Conservation (phyloP, 2,888 invertebrate genomes). For the Octonoba sinensis region DNA sequence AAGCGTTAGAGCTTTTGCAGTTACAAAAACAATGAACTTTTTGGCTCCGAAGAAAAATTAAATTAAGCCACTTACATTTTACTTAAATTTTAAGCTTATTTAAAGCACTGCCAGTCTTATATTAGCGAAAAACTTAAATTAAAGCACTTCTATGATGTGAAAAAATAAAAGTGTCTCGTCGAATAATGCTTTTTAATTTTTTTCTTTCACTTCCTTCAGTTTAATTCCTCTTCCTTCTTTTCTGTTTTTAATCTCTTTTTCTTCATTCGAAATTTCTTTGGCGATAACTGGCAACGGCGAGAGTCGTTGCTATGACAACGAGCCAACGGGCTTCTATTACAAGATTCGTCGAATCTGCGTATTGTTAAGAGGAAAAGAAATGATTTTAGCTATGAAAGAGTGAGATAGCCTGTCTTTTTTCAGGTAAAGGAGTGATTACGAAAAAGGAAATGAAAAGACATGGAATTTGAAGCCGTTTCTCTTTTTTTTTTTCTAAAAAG, state of each 20-base stretch:
- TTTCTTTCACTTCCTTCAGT: slow-evolving; percentile 29
- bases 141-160: slow-evolving; percentile 42
- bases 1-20: slow-evolving; percentile 25
- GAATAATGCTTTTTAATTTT: slow-evolving; percentile 30
- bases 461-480: slow-evolving; percentile 13
- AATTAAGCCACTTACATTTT: slow-evolving; percentile 56
- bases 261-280: slow-evolving; percentile 7
- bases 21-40: slow-evolving; percentile 31
- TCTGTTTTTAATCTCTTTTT: neutral
- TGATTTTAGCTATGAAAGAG: slow-evolving; percentile 41
- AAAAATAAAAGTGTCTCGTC: slow-evolving; percentile 39
- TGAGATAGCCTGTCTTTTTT: slow-evolving; percentile 1
- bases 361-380: slow-evolving; percentile 23
- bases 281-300: slow-evolving; percentile 34
- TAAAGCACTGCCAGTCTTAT: slow-evolving; percentile 43
- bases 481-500: slow-evolving; percentile 8
- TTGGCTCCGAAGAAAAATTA: slow-evolving; percentile 40
- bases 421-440: slow-evolving; percentile 2
- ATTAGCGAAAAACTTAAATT: slow-evolving; percentile 47
- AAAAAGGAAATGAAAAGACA: slow-evolving; percentile 2
- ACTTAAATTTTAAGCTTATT: slow-evolving; percentile 56
- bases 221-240: slow-evolving; percentile 9
- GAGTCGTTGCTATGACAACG: slow-evolving; percentile 39
- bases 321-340: slow-evolving; percentile 7
- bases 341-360: slow-evolving; percentile 31